Percentiles rank a stretch among this genome's conserved stretches.
Evolutionary conservation across 35 echinoderm and acorn worm genomes (phyloP).

Genomic region (Strongylocentrotus purpuratus): DNA sequence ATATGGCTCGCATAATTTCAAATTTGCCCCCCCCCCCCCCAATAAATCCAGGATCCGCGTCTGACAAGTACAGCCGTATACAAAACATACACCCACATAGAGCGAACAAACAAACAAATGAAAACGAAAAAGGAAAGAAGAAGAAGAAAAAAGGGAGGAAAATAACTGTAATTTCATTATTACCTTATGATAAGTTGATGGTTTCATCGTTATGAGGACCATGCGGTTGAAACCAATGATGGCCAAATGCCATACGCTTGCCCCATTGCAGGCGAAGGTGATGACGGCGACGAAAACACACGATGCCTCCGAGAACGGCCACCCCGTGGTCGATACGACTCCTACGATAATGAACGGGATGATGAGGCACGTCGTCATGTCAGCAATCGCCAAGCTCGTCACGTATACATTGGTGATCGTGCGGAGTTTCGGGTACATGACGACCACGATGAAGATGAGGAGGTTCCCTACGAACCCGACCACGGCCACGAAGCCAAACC

Average conservation of each 20-base stretch:
- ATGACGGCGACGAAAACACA: slow-evolving; percentile 21
- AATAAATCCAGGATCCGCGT: too few relatives aligned
- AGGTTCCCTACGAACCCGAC: slow-evolving; percentile 78
- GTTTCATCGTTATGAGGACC: slow-evolving; percentile 17
- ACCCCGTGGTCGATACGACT: background rate
- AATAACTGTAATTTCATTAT: too few relatives aligned
- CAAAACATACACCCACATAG: too few relatives aligned
- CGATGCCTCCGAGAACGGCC: background rate
- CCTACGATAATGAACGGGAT: slow-evolving; percentile 46
- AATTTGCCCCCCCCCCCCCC: too few relatives aligned
- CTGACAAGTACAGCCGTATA: too few relatives aligned
- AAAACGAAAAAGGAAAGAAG: too few relatives aligned
- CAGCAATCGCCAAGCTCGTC: slow-evolving; percentile 71
- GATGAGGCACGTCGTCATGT: slow-evolving; percentile 55
- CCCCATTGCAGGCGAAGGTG: background rate
- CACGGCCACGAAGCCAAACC: slow-evolving; percentile 51
- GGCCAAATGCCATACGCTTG: slow-evolving; percentile 28
- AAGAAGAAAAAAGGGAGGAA: too few relatives aligned
- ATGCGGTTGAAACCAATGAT: slow-evolving; percentile 17
- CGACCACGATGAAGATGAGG: slow-evolving; percentile 66
- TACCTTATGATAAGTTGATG: background rate
- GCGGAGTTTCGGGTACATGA: slow-evolving; percentile 59
- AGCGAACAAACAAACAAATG: too few relatives aligned
- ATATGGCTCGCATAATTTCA: too few relatives aligned
- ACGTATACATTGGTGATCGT: slow-evolving; percentile 75